phyloP scores from a whole-genome alignment of 2,888 invertebrate species.

The Nezara viridula region DNA sequence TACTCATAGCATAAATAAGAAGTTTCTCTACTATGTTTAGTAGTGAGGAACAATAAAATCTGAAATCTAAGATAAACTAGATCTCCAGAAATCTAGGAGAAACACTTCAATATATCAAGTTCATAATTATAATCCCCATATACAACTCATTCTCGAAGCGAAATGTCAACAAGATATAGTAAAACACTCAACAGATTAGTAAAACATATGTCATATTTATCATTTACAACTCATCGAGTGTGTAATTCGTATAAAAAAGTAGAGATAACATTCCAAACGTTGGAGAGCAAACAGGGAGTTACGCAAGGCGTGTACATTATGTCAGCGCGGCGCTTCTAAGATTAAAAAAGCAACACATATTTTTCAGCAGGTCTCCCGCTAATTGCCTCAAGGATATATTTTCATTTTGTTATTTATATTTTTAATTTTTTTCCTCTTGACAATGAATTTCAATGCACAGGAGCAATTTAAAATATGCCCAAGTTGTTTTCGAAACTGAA shows the following conservation, averaged over 20 bases:
- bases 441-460: not conserved
- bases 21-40: no score
- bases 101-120: not conserved
- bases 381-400: not conserved
- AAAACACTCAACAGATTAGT: constrained; percentile 2
- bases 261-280: not conserved
- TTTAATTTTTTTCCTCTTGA: not conserved
- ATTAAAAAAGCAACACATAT: constrained; percentile 2
- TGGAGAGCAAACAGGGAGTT: not conserved
- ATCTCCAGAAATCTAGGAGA: not conserved
- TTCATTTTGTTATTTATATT: not conserved
- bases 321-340: not conserved
- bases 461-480: not conserved
- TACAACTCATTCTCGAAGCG: not conserved
- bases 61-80: not conserved
- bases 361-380: not conserved
- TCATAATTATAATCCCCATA: not conserved
- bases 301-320: not conserved
- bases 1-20: no score
- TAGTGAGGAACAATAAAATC: not conserved
- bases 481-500: not conserved
- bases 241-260: not conserved
- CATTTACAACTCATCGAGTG: constrained; percentile 5
- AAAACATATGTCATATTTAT: not conserved
- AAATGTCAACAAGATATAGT: not conserved